Conservation (phyloP, 2,888 invertebrate species). For the Chromoteleia sp. region DNA sequence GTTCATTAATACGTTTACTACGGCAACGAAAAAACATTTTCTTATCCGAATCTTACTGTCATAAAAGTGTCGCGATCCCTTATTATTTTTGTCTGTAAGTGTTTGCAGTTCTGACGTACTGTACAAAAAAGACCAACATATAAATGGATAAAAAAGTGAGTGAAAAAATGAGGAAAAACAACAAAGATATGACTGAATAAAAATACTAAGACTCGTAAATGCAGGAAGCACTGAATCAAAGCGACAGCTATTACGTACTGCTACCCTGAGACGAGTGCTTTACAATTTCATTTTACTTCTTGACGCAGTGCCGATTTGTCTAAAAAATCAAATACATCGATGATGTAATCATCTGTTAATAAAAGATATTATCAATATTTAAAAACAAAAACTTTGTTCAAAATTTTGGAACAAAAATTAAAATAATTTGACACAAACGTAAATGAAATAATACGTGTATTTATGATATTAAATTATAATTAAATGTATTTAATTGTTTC, state of each 20-base stretch:
- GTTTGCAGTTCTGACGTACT: constrained; percentile 8
- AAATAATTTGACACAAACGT: too few species aligned
- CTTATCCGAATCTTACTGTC: constrained; percentile 17
- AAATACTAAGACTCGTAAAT: constrained; percentile 75
- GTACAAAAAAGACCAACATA: neutral
- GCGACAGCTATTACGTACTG: constrained; percentile 76
- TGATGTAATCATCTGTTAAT: too few species aligned
- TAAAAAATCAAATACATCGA: neutral
- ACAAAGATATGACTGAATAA: constrained; percentile 63
- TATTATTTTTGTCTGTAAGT: constrained; percentile 23
- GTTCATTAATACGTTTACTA: constrained; percentile 26
- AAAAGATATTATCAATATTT: too few species aligned
- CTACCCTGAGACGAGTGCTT: constrained; percentile 22
- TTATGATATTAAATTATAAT: too few species aligned
- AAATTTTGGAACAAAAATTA: too few species aligned
- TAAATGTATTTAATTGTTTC: too few species aligned
- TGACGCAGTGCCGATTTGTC: neutral
- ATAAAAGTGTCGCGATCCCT: constrained; percentile 28
- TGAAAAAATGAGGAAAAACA: neutral
- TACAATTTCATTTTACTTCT: constrained; percentile 14
- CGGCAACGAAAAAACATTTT: constrained; percentile 17
- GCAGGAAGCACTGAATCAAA: constrained; percentile 83
- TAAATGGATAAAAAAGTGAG: neutral
- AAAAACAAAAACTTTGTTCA: too few species aligned
- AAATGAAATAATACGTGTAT: too few species aligned